A percentile compares a stretch with the other conserved stretches of the same genome.
Evolutionary conservation across 2,888 invertebrate species (phyloP).

Genomic region (Cacoxenus indagator): DNA sequence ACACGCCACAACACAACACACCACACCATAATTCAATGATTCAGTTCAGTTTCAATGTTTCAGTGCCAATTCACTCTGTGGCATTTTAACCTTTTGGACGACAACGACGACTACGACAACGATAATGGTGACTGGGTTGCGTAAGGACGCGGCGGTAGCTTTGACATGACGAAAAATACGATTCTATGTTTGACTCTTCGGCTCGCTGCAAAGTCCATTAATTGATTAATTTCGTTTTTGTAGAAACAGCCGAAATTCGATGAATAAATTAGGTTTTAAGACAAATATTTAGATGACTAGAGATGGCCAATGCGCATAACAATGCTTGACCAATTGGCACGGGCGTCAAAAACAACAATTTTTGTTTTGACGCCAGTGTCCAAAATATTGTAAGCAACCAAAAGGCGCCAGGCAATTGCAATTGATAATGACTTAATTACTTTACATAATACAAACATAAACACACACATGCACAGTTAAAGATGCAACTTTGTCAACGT

Average conservation of each 20-base stretch:
- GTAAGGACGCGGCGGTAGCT: neutral
- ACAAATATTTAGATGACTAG: no score
- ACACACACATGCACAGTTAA: neutral
- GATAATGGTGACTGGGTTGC: slow-evolving; percentile 14
- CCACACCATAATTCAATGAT: neutral
- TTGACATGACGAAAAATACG: neutral
- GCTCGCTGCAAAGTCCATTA: slow-evolving; percentile 51
- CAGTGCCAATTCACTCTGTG: slow-evolving; percentile 36
- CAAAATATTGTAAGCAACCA: neutral
- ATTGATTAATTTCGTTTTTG: slow-evolving; percentile 49
- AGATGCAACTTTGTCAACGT: neutral
- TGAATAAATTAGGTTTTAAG: slow-evolving; percentile 14
- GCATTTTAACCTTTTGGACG: slow-evolving; percentile 56
- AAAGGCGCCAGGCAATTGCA: slow-evolving; percentile 29
- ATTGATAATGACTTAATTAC: slow-evolving; percentile 60
- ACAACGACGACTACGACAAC: no score
- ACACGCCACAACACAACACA: neutral
- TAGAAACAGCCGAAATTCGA: slow-evolving; percentile 27
- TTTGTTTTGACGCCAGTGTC: neutral
- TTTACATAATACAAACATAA: slow-evolving; percentile 38
- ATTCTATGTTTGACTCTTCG: slow-evolving; percentile 37
- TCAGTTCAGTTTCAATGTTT: slow-evolving; percentile 1
- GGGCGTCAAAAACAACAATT: no score
- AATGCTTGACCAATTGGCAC: no score
- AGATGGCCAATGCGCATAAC: no score